Conservation (phyloP, 2,113 vertebrate genomes). For the Sakesphorus luctuosus region DNA sequence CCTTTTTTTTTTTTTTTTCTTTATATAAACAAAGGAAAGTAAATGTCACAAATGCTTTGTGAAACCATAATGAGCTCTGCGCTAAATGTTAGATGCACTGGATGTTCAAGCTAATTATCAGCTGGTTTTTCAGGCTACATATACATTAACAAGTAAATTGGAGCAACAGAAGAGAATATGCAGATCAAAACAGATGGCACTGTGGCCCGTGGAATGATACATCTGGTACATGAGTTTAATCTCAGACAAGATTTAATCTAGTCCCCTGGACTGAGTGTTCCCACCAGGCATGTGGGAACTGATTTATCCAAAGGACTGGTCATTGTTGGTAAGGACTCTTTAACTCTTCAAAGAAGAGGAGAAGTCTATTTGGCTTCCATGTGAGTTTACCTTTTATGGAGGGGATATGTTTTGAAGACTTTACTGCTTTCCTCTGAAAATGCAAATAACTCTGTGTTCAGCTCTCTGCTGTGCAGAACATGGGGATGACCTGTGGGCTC, state of each 20-base stretch:
- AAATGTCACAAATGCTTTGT: slow-evolving; percentile 41
- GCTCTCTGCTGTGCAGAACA: neutral
- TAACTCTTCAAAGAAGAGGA: neutral
- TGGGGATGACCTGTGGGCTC: neutral
- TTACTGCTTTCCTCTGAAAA: neutral
- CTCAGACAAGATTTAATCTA: neutral
- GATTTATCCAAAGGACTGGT: neutral
- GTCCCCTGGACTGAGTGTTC: neutral
- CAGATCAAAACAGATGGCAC: neutral
- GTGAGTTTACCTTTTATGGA: neutral
- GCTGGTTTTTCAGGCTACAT: neutral
- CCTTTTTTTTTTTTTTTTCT: neutral
- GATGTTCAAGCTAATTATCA: neutral
- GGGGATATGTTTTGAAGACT: neutral
- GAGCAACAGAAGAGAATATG: neutral
- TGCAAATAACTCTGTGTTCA: neutral
- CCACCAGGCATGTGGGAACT: neutral
- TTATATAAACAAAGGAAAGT: slow-evolving; percentile 22
- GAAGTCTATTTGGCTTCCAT: neutral
- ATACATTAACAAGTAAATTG: neutral
- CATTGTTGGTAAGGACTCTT: neutral
- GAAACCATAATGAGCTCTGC: slow-evolving; percentile 7
- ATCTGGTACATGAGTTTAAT: neutral
- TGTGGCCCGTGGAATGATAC: neutral
- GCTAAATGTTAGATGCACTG: neutral